Percentiles rank a stretch among this genome's conserved stretches.
Evolutionary conservation across 2,888 invertebrate genomes (phyloP).

Genomic region (Lomographa bimaculata): DNA sequence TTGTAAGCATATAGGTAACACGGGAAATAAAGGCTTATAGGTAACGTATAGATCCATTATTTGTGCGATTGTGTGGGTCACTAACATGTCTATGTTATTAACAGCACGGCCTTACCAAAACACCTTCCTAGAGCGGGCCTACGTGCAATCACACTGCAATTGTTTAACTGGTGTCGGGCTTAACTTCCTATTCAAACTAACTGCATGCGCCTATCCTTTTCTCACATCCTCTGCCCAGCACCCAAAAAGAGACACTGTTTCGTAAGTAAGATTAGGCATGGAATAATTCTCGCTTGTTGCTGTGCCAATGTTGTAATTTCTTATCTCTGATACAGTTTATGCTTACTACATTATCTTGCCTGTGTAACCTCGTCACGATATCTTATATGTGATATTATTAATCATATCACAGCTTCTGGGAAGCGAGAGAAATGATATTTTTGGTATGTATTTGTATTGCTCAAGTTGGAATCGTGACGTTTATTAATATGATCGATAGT

Average conservation of each 20-base stretch:
- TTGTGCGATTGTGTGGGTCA: constrained; percentile 39
- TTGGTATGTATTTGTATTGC: constrained; percentile 78
- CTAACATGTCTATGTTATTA: constrained; percentile 51
- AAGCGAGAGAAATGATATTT: constrained; percentile 68
- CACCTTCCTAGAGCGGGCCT: constrained; percentile 44
- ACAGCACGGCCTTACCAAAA: constrained; percentile 58
- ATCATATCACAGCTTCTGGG: constrained; percentile 76
- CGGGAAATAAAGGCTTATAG: no score
- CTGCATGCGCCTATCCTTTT: constrained; percentile 64
- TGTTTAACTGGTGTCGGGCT: constrained; percentile 47
- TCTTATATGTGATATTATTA: constrained; percentile 59
- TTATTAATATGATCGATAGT: constrained; percentile 50
- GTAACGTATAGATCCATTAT: no score
- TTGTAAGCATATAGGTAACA: no score
- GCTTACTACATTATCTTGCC: constrained; percentile 22
- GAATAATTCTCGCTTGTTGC: no score
- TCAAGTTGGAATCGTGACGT: constrained; percentile 66
- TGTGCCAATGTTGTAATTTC: constrained; percentile 22
- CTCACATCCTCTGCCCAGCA: constrained; percentile 55
- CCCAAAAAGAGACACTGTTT: no score
- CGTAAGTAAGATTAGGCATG: no score
- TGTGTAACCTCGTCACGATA: constrained; percentile 36
- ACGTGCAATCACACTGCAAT: constrained; percentile 27
- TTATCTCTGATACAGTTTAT: constrained; percentile 10
- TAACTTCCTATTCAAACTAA: constrained; percentile 53